Base-by-base conservation (phyloP, 2,797 vertebrate species). In the Sebastes wilsoni region DNA sequence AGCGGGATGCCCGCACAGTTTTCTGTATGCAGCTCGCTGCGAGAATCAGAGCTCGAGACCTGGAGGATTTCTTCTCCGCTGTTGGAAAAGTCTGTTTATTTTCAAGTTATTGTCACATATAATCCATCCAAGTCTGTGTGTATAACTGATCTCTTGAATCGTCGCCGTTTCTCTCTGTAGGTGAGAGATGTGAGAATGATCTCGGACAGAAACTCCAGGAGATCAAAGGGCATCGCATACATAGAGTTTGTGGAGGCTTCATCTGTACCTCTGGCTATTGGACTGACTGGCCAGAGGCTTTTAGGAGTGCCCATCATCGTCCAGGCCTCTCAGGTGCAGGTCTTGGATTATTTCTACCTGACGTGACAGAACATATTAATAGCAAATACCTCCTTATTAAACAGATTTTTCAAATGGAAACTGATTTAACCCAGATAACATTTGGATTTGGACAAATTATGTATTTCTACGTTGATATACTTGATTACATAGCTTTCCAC, bases 11-110 rank as follows among this genome's bases (percentile, higher is more conserved):
- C 59, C 97, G 99, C 81, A 99, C 98, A n/a, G 98, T 99, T 2
- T 99, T 99, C 90, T 99, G 99, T 82, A 99, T 99, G 99, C 99
- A 99, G 81, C 94, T 99, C 25, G 99, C 99, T 90, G 99, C 99
- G 10, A 96, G 99, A 93, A 99, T 99, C 95, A 95, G 98, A 88
- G 98, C 99, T 27, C 97, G 97, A 90, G 99, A 99, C 91, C 92
- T 99, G 89, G 99, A 99, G 92, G 99, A 99, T 72, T 99, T 99
- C 94, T 99, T 99, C 89, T 99, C 99, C 23, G 98, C 99, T 77
- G 98, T 99, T 22, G 99, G 99, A 91, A 99, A 99, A 93, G 99
- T 99, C 88, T 75, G 93, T 83, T 16, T 0, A 22, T 25, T 8
- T 66, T 60, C 3, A 23, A 16, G 20, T 23, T 8, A 4, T 59